Evolutionary conservation across 2,888 invertebrate genomes (phyloP).

Genomic region (Eristalinus sepulchralis): DNA sequence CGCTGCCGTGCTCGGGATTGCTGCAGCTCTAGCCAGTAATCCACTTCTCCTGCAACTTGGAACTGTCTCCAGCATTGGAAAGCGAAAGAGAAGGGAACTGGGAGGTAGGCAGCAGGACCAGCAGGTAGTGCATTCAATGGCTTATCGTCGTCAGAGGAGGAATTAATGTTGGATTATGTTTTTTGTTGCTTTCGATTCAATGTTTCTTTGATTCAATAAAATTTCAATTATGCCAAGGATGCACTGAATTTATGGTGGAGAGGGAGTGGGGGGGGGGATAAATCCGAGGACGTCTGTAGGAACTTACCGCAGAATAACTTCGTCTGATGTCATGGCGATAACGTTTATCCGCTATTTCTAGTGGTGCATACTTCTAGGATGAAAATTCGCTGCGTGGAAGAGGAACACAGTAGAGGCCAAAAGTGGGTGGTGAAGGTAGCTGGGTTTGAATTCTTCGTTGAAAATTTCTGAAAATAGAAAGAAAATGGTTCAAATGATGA

Average conservation of each 20-base stretch:
- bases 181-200: slow-evolving; percentile 9
- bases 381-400: background rate
- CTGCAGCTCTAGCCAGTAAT: slow-evolving; percentile 89
- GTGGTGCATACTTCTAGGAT: slow-evolving; percentile 48
- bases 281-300: background rate
- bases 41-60: slow-evolving; percentile 90
- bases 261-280: background rate
- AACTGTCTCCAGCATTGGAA: slow-evolving; percentile 84
- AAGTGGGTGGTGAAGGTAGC: background rate
- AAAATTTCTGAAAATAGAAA: slow-evolving; percentile 8
- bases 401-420: slow-evolving; percentile 25
- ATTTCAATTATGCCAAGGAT: slow-evolving; percentile 54
- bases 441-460: no score
- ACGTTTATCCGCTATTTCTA: background rate
- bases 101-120: background rate
- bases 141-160: slow-evolving; percentile 51
- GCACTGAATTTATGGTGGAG: background rate
- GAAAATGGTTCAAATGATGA: background rate
- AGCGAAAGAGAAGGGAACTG: slow-evolving; percentile 75
- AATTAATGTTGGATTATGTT: slow-evolving; percentile 37
- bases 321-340: slow-evolving; percentile 62
- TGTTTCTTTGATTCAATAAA: slow-evolving; percentile 55
- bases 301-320: slow-evolving; percentile 66
- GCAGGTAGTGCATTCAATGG: slow-evolving; percentile 49
- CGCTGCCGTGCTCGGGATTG: slow-evolving; percentile 90